These are phyloP conservation scores for Polypedilum pembai DNA, from an alignment of 1,140 invertebrate genomes.

Conservation along the genomic window DNA sequence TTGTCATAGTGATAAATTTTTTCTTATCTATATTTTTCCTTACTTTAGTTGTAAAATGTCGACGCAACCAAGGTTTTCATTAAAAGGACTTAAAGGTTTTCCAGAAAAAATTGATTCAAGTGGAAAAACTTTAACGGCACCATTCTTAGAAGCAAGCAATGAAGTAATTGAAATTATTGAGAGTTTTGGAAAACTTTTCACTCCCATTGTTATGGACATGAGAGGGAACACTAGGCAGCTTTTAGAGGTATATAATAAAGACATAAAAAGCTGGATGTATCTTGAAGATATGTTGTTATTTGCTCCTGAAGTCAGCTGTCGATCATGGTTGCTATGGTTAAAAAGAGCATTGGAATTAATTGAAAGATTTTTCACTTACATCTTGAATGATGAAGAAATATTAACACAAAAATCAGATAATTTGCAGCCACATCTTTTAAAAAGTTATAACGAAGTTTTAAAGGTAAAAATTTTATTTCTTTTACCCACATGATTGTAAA, in stretches of 20 bases:
- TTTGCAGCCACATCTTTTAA: constrained; percentile 38
- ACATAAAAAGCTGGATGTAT: constrained; percentile 49
- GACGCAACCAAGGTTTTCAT: constrained; percentile 33
- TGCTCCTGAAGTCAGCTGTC: constrained; percentile 47
- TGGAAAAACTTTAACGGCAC: constrained; percentile 52
- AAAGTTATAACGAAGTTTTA: constrained; percentile 40
- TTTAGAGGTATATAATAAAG: constrained; percentile 47
- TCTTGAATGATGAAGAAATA: constrained; percentile 36
- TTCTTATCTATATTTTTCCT: not conserved
- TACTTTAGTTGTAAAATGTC: constrained; percentile 27
- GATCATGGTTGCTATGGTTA: constrained; percentile 44
- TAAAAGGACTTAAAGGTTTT: constrained; percentile 43
- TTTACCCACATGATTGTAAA: not conserved
- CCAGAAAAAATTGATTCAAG: constrained; percentile 41
- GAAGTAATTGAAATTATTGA: constrained; percentile 56
- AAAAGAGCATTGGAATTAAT: constrained; percentile 41
- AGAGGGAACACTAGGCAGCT: constrained; percentile 66
- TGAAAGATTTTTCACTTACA: constrained; percentile 41
- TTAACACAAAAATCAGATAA: constrained; percentile 33
- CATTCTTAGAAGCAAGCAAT: constrained; percentile 54
- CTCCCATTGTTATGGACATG: constrained; percentile 64
- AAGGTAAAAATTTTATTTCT: constrained; percentile 31
- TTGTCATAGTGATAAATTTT: not conserved
- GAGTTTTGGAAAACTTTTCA: constrained; percentile 61
- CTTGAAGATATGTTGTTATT: constrained; percentile 58